phyloP scores from a whole-genome alignment of 2,888 invertebrate species.

The Eugnorisma glareosa region DNA sequence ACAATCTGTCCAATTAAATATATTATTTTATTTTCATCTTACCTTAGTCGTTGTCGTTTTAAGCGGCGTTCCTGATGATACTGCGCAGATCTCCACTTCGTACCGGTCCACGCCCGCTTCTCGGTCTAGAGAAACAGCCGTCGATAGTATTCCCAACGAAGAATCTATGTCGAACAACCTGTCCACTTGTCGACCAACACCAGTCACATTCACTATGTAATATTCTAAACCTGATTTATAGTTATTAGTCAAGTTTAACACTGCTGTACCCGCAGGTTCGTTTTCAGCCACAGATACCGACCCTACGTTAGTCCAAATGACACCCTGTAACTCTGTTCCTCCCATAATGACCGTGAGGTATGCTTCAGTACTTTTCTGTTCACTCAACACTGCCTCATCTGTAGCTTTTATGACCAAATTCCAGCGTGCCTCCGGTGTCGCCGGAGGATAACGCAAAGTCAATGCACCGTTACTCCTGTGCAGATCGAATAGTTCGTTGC shows the following conservation, averaged over 20 bases:
- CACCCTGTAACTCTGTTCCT: constrained; percentile 90
- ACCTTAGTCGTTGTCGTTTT: constrained; percentile 96
- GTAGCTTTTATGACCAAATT: constrained; percentile 96
- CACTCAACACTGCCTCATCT: constrained; percentile 97
- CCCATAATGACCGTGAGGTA: constrained; percentile 95
- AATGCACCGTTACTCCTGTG: constrained; percentile 95
- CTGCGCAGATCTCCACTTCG: constrained; percentile 96
- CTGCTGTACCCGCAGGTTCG: constrained; percentile 96
- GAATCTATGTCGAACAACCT: constrained; percentile 97
- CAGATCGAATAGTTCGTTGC: constrained; percentile 94
- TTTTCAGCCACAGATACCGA: constrained; percentile 96
- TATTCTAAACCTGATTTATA: constrained; percentile 94
- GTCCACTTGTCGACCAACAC: constrained; percentile 94
- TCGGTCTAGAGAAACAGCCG: constrained; percentile 95
- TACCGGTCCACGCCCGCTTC: constrained; percentile 95
- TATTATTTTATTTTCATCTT: constrained; percentile 77
- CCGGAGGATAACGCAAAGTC: constrained; percentile 91
- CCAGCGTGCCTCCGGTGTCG: constrained; percentile 93
- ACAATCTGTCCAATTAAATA: constrained; percentile 69
- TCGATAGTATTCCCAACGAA: constrained; percentile 96
- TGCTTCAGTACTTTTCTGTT: constrained; percentile 96
- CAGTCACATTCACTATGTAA: constrained; percentile 96
- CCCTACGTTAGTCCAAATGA: constrained; percentile 92
- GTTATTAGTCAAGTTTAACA: constrained; percentile 94
- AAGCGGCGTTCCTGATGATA: constrained; percentile 93